Percentiles rank a stretch among this genome's conserved stretches.
Evolutionary conservation across 2,888 invertebrate genomes (phyloP).

Genomic region (Dysmachus trigonus): DNA sequence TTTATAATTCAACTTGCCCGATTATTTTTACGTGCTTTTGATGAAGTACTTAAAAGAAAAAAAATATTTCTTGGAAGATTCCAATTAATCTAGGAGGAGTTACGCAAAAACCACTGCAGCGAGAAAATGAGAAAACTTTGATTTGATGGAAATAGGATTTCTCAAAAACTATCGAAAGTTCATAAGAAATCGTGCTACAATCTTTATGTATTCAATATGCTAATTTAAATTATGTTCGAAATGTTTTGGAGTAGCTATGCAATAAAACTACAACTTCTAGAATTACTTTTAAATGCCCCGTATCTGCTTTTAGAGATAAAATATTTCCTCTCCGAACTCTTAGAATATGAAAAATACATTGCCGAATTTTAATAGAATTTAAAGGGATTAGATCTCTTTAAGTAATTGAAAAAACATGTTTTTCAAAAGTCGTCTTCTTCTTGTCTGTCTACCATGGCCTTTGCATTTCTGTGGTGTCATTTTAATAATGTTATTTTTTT

Average conservation of each 20-base stretch:
- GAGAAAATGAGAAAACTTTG: not conserved
- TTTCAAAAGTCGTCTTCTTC: too few species aligned
- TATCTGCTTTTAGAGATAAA: too few species aligned
- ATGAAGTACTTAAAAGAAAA: not conserved
- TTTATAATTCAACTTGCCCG: not conserved
- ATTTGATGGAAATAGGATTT: not conserved
- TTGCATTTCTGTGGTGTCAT: too few species aligned
- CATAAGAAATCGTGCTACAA: not conserved
- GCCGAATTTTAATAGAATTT: too few species aligned
- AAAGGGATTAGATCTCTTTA: too few species aligned
- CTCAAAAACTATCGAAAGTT: not conserved
- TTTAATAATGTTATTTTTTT: too few species aligned
- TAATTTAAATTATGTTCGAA: not conserved
- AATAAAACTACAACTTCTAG: not conserved
- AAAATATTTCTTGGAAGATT: not conserved
- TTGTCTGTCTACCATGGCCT: too few species aligned
- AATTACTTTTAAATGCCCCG: too few species aligned
- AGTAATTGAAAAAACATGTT: too few species aligned
- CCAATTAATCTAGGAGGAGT: not conserved
- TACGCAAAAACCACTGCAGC: not conserved
- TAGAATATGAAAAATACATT: too few species aligned
- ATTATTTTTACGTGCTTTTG: not conserved
- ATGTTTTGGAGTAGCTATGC: not conserved
- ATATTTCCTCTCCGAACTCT: too few species aligned
- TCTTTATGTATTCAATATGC: not conserved